phyloP scores from a whole-genome alignment of 1,140 invertebrate genomes.

The Cyrtorhinus lividipennis region DNA sequence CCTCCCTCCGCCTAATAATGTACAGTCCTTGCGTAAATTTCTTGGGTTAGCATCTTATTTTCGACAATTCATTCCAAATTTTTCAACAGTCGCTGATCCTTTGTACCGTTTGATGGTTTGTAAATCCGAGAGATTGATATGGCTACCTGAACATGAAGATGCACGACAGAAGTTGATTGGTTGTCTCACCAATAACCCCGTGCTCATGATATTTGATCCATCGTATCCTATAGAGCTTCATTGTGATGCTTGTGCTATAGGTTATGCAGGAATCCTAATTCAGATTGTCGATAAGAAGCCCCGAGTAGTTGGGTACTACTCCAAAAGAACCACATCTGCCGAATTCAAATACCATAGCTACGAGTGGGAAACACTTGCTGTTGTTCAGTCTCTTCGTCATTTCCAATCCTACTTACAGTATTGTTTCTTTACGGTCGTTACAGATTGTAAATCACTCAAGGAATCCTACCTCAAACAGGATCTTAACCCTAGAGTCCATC shows the following conservation, averaged over 20 bases:
- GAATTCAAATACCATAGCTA: constrained; percentile 30
- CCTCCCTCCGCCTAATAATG: constrained; percentile 24
- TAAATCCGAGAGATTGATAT: not conserved
- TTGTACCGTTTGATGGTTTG: constrained; percentile 18
- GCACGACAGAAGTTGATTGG: not conserved
- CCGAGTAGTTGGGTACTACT: constrained; percentile 28
- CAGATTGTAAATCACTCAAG: constrained; percentile 29
- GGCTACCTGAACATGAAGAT: constrained; percentile 5
- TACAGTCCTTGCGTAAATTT: constrained; percentile 25
- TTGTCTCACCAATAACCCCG: constrained; percentile 23
- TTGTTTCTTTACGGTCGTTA: constrained; percentile 28
- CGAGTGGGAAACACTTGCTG: constrained; percentile 29
- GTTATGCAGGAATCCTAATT: constrained; percentile 21
- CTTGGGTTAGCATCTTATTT: constrained; percentile 28
- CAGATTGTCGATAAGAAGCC: constrained; percentile 12
- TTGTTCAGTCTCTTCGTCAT: constrained; percentile 27
- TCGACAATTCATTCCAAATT: constrained; percentile 27
- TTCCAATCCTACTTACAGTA: constrained; percentile 29
- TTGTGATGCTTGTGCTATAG: constrained; percentile 23
- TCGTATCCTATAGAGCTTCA: constrained; percentile 26
- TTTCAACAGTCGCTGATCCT: constrained; percentile 24
- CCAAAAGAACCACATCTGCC: constrained; percentile 23
- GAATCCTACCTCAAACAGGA: constrained; percentile 25
- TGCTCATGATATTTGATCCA: constrained; percentile 29
- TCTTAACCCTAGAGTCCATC: constrained; percentile 28